A percentile compares a stretch with the other conserved stretches of the same genome.
Conservation (phyloP, 2,113 vertebrate species). For the Platysternon megacephalum region DNA sequence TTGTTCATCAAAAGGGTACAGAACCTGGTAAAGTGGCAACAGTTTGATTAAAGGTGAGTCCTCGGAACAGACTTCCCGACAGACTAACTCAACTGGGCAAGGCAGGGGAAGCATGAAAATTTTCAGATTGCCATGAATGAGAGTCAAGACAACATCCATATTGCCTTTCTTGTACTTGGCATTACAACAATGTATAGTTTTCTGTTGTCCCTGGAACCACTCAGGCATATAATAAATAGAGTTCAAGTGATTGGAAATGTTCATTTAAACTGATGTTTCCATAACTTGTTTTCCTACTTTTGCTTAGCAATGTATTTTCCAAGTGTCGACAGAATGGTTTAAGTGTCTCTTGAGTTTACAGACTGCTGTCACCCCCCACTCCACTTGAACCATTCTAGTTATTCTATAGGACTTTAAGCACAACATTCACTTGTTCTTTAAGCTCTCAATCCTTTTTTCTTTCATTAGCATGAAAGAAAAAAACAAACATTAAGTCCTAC, state of each 20-base stretch:
- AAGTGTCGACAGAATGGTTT: conserved; percentile 77
- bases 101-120: conserved; percentile 50
- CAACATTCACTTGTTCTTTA: conserved; percentile 62
- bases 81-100: neutral
- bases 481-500: conserved; percentile 17
- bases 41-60: neutral
- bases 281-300: conserved; percentile 81
- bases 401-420: conserved; percentile 58
- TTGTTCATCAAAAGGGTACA: neutral
- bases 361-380: conserved; percentile 49
- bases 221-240: conserved; percentile 82
- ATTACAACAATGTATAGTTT: conserved; percentile 74
- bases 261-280: conserved; percentile 79
- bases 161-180: conserved; percentile 81
- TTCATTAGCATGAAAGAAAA: conserved; percentile 21
- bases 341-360: conserved; percentile 79
- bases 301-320: conserved; percentile 74
- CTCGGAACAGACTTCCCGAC: neutral
- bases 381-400: conserved; percentile 32
- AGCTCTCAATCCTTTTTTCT: conserved; percentile 12
- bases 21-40: neutral
- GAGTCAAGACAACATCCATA: conserved; percentile 71
- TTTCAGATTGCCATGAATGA: conserved; percentile 64
- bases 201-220: conserved; percentile 85
- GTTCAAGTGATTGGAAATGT: conserved; percentile 83